Conservation (phyloP, 2,888 invertebrate genomes). For the Drosophila maculinotata region DNA sequence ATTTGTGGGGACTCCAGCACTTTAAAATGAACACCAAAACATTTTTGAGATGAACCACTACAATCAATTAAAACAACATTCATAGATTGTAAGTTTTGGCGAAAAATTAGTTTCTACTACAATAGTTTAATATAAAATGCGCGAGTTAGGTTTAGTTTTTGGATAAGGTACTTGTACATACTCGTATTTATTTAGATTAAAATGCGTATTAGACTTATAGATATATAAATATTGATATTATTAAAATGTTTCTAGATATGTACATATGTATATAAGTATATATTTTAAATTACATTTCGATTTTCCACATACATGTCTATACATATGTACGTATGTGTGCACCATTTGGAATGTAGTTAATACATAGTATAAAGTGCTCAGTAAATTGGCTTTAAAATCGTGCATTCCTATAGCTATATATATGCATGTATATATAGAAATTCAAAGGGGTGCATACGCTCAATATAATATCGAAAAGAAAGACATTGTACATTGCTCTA, state of each 20-base stretch:
- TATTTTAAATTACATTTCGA: slow-evolving; percentile 1
- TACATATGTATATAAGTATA: slow-evolving; percentile 17
- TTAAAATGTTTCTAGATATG: slow-evolving; percentile 12
- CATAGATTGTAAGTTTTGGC: too few relatives aligned
- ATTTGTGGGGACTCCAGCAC: too few relatives aligned
- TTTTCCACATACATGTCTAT: too few relatives aligned
- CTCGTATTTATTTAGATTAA: slow-evolving; percentile 40
- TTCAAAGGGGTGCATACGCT: slow-evolving; percentile 15
- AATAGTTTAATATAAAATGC: too few relatives aligned
- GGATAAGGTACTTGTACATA: slow-evolving; percentile 34
- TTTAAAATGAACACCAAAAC: too few relatives aligned
- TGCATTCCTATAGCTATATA: slow-evolving; percentile 27
- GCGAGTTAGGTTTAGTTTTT: neutral
- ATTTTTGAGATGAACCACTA: too few relatives aligned
- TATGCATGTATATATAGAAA: slow-evolving; percentile 4
- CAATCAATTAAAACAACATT: too few relatives aligned
- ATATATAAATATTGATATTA: slow-evolving; percentile 26
- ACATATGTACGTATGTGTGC: slow-evolving; percentile 12
- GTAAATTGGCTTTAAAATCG: slow-evolving; percentile 41
- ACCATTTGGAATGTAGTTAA: slow-evolving; percentile 18
- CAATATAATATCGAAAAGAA: slow-evolving; percentile 9
- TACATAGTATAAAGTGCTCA: slow-evolving; percentile 7
- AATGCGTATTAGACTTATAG: slow-evolving; percentile 28
- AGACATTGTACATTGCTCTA: slow-evolving; percentile 1
- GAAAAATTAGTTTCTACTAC: too few relatives aligned